These are phyloP conservation scores for Heliothis peltigera DNA, from an alignment of 2,888 invertebrate genomes.

Conservation along the genomic window DNA sequence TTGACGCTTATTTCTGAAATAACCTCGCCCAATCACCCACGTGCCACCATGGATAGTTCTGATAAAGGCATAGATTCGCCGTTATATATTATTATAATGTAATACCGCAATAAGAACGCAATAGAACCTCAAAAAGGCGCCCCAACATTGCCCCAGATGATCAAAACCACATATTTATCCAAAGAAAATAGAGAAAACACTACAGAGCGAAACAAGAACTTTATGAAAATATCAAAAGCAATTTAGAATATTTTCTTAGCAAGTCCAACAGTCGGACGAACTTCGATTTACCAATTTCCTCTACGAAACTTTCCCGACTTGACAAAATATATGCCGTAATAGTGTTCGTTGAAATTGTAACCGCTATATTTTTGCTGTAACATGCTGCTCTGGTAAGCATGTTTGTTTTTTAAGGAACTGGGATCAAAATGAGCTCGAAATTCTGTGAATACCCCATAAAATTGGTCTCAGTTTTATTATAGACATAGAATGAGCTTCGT, in stretches of 20 bases:
- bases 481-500: too few relatives aligned
- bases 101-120: too few relatives aligned
- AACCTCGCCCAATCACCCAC: too few relatives aligned
- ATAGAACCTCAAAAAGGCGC: too few relatives aligned
- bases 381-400: not conserved
- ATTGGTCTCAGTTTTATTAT: too few relatives aligned
- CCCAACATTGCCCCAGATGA: too few relatives aligned
- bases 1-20: too few relatives aligned
- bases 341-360: slow-evolving; percentile 47
- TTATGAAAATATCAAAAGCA: slow-evolving; percentile 63
- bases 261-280: slow-evolving; percentile 47
- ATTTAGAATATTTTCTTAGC: slow-evolving; percentile 60
- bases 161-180: slow-evolving; percentile 2
- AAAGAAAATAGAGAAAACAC: slow-evolving; percentile 31
- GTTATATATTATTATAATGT: too few relatives aligned
- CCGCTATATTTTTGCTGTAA: slow-evolving; percentile 41
- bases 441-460: too few relatives aligned
- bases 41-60: too few relatives aligned
- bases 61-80: too few relatives aligned
- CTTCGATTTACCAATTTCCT: slow-evolving; percentile 65
- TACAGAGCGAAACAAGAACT: slow-evolving; percentile 26
- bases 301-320: slow-evolving; percentile 52
- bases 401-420: not conserved
- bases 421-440: too few relatives aligned
- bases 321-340: slow-evolving; percentile 59